phyloP scores from a whole-genome alignment of 2,113 vertebrate species.

The Melanocharis versteri region DNA sequence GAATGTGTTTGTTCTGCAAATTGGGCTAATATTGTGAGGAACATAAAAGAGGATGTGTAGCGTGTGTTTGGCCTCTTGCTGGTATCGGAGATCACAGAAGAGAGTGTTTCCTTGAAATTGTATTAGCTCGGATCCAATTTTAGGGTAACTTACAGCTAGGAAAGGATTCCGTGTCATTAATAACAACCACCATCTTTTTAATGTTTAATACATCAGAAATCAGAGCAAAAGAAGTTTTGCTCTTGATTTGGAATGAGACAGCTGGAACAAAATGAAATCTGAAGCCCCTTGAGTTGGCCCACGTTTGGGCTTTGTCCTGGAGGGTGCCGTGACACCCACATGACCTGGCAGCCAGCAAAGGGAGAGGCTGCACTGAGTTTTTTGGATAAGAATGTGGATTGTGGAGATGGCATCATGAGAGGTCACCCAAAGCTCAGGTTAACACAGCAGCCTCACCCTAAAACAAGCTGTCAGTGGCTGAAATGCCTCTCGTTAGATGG shows the following conservation, averaged over 20 bases:
- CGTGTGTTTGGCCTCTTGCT: background rate
- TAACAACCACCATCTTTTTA: background rate
- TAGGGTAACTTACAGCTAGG: background rate
- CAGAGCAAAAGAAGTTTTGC: background rate
- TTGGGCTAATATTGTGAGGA: background rate
- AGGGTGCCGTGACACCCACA: background rate
- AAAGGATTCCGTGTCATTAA: background rate
- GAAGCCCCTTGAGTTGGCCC: fast-evolving
- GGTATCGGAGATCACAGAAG: background rate
- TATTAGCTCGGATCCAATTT: background rate
- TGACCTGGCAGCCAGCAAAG: background rate
- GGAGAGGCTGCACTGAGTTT: background rate
- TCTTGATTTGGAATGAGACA: background rate
- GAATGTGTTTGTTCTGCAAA: conserved; percentile 20
- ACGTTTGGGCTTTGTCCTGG: background rate
- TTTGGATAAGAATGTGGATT: background rate
- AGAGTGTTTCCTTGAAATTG: background rate
- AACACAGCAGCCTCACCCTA: background rate
- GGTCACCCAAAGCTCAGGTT: background rate
- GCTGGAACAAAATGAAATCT: background rate
- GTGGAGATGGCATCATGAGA: fast-evolving
- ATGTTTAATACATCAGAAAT: background rate
- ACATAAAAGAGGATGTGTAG: background rate
- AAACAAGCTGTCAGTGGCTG: background rate
- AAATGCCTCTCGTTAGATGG: fast-evolving